phyloP scores from a whole-genome alignment of 2,113 vertebrate species.

The Chaenogobius annularis region DNA sequence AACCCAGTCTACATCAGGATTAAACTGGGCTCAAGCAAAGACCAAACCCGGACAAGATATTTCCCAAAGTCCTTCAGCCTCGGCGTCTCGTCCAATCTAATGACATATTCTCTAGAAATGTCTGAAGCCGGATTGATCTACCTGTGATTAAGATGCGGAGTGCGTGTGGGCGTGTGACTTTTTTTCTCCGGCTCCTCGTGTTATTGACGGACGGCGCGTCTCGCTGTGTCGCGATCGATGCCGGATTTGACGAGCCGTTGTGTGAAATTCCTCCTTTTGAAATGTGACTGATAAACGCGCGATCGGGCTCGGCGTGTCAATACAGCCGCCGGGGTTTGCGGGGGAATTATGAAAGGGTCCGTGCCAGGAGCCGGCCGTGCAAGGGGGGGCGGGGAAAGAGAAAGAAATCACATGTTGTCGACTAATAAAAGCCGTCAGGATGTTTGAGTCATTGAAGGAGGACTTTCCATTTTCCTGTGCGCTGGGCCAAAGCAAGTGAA shows the following conservation, averaged over 20 bases:
- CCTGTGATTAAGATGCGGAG: constrained; percentile 45
- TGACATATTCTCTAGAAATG: neutral
- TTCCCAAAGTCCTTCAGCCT: neutral
- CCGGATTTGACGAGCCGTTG: constrained; percentile 45
- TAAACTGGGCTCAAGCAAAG: too few species aligned
- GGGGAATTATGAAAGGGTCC: constrained; percentile 19
- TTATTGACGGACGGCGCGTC: constrained; percentile 48
- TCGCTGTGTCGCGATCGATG: constrained; percentile 49
- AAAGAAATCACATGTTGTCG: constrained; percentile 24
- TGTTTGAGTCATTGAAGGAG: constrained; percentile 41
- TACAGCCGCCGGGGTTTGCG: constrained; percentile 5
- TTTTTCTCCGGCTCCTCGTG: constrained; percentile 35
- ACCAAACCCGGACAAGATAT: neutral
- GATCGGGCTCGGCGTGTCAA: constrained; percentile 23
- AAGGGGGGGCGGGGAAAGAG: too few species aligned
- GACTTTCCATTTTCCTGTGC: neutral
- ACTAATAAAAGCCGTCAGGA: constrained; percentile 40
- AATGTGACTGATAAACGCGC: constrained; percentile 56
- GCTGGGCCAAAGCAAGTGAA: neutral
- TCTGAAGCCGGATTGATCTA: constrained; percentile 27
- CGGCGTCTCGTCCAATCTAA: neutral
- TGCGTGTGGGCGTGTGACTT: constrained; percentile 33
- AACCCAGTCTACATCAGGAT: too few species aligned
- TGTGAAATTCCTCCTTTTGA: constrained; percentile 43
- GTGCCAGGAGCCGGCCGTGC: constrained; percentile 16